phyloP scores from a whole-genome alignment of 2,113 vertebrate species.

The Nettapus auritus region DNA sequence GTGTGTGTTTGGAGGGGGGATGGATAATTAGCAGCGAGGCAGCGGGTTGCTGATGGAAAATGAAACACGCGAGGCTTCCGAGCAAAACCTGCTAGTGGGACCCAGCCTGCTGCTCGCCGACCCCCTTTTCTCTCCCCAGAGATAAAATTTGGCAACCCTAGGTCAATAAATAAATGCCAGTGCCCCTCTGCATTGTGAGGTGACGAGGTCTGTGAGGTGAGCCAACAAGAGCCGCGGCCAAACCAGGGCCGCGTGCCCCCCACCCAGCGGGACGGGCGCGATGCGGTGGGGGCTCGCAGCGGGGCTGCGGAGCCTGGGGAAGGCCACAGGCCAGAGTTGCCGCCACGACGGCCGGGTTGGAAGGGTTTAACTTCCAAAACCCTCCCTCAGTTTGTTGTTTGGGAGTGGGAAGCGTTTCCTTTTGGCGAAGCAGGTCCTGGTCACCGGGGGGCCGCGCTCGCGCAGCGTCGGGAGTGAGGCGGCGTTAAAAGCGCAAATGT shows the following conservation, averaged over 20 bases:
- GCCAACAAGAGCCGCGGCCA: neutral
- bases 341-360: neutral
- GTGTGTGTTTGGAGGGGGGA: neutral
- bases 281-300: neutral
- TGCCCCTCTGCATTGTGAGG: neutral
- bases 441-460: neutral
- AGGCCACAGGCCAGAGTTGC: no score
- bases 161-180: neutral
- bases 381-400: neutral
- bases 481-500: conserved; percentile 1
- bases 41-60: neutral
- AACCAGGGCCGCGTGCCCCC: neutral
- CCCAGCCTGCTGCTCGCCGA: neutral
- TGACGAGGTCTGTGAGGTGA: neutral
- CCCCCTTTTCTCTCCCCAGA: neutral
- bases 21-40: neutral
- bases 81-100: neutral
- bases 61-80: neutral
- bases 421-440: neutral
- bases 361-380: neutral
- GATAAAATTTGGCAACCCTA: neutral
- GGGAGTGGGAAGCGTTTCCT: conserved; percentile 23
- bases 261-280: conserved; percentile 7
- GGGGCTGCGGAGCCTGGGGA: neutral
- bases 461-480: neutral